Evolutionary conservation across 2,113 vertebrate species (phyloP), one percentile per base, ranked within the genome.

Genomic region (Cavia porcellus): DNA sequence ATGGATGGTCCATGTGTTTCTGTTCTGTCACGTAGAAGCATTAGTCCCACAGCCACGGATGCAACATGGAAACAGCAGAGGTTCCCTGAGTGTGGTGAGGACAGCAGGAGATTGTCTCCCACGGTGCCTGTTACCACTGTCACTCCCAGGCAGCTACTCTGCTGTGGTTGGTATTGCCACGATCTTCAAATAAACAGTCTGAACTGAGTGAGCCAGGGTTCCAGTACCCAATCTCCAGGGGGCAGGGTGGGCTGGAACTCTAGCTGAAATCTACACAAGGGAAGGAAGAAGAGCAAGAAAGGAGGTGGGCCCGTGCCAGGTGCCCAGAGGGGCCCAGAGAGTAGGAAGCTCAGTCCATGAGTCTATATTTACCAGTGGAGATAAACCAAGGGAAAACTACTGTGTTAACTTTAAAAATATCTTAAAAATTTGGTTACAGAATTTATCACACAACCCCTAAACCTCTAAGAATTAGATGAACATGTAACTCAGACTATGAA

Each of bases 361-460:
- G 68, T 19, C 19, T 15, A 20, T 3, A n/a, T n/a, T 70, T 25
- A 52, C 38, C 79, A 77, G 45, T 6, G 50, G 70, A 94, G 94
- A 55, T 17, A 88, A 38, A 25, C 7, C 10, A 28, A 30, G 50
- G 35, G 38, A 64, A 89, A 28, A 62, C 30, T 47, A 68, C 64
- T 77, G 75, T 66, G 55, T 68, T 80, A 70, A 24, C 32, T 95
- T 52, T 45, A 70, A 50, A 57, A 47, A 47, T 68, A 84, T 38
- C 45, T 70, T 61, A 10, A 22, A 24, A 13, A 64, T 35, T 80
- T 88, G 68, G 50, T 47, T 74, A 77, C 47, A 92, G 14, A 30
- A 88, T 96, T 42, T 57, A 89, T 10, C 59, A 92, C 59, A 47
- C 22, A 62, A 90, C 57, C 72, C 59, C 72, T 87, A 70, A 91